Base-by-base conservation (phyloP, 2,113 vertebrate species). In the Cathartes aura region DNA sequence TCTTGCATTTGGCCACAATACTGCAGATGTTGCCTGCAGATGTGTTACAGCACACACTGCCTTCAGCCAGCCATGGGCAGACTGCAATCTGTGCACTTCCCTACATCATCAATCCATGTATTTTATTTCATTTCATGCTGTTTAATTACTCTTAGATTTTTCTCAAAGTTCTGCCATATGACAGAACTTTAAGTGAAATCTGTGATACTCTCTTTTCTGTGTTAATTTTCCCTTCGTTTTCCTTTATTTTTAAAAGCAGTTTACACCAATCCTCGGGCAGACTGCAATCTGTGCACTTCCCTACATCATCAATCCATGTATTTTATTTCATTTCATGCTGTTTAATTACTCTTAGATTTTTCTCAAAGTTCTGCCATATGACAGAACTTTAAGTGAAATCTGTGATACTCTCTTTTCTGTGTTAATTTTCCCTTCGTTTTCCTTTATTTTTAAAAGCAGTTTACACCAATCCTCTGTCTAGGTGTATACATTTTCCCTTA, bases 91-190 rank as follows among this genome's bases (percentile, higher is more conserved):
- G 5, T 11, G 11, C 5, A 32, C 13, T 9, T 3, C 7, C 13
- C 10, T 53, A 7, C 1, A 32, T 11, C 2, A 1, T 38, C 11
- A 32, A 3, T 48, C 4, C 2, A 0, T 23, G 3, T 12, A 36
- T 45, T 56, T 45, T 29, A 60, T 48, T 58, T 79, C 4, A 36
- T 55, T 91, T 72, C 22, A 68, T 0, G 1, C 6, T 48, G 1
- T 60, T 80, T n/a, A 81, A 47, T 47, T 52, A 13, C 12, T 36
- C 7, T 27, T 12, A 30, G 9, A 40, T 40, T 47, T 66, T 60
- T 66, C 40, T 74, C 16, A 43, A 73, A 32, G 15, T 30, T 34
- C 17, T 66, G 6, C 3, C 6, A 3, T 4, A 16, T 23, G 13
- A 78, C 7, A 70, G 40, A 81, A 40, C 4, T 40, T 38, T 5